Percentiles rank a stretch among this genome's conserved stretches.
Evolutionary conservation across 2,888 invertebrate species (phyloP).

Genomic region (Calameuta pallipes): DNA sequence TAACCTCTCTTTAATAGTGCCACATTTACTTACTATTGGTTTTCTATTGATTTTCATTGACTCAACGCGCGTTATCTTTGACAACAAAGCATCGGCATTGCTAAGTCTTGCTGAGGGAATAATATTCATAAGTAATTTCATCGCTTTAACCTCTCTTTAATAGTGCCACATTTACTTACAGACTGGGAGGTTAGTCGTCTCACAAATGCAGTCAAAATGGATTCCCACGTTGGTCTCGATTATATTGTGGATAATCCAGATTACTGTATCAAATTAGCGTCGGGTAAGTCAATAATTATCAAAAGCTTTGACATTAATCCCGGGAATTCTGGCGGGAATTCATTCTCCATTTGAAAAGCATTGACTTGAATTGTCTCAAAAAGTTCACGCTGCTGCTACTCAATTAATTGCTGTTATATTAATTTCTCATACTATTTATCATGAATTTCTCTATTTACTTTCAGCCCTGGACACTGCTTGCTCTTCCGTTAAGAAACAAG

Average conservation of each 20-base stretch:
- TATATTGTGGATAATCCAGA: constrained; percentile 95
- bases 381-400: too few species aligned
- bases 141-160: neutral
- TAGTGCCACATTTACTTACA: constrained; percentile 29
- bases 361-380: too few species aligned
- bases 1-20: neutral
- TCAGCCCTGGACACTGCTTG: constrained; percentile 92
- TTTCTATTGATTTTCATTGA: too few species aligned
- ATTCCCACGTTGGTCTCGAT: constrained; percentile 92
- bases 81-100: too few species aligned
- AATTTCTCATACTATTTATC: neutral
- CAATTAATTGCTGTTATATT: neutral
- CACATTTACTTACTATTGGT: constrained; percentile 24
- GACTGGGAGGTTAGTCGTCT: constrained; percentile 39
- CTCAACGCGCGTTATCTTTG: too few species aligned
- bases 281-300: constrained; percentile 68
- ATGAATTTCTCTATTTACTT: constrained; percentile 50
- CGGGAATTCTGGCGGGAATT: too few species aligned
- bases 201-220: constrained; percentile 73
- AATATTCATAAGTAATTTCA: neutral
- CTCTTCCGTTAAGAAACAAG: constrained; percentile 94
- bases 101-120: neutral
- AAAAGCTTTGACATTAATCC: neutral
- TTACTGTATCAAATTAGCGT: constrained; percentile 90
- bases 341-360: too few species aligned